Evolutionary conservation across 1,140 invertebrate genomes (phyloP).

Genomic region (Aradophagus sp.): DNA sequence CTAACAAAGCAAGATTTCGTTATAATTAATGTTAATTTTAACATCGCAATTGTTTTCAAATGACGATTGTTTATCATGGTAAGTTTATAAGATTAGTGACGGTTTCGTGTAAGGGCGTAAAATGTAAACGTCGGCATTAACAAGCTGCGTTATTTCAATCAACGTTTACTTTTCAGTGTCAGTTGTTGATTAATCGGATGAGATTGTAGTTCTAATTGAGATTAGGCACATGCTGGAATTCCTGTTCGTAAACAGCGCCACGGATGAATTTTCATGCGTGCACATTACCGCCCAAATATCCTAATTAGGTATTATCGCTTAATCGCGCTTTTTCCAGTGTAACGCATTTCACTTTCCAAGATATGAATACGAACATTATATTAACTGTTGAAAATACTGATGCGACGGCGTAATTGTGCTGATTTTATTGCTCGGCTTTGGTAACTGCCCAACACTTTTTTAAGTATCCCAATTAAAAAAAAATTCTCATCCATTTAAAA

Average conservation of each 20-base stretch:
- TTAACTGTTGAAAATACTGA: constrained; percentile 1
- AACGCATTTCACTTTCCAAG: not conserved
- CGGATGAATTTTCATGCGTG: too few relatives aligned
- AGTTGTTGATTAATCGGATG: constrained; percentile 46
- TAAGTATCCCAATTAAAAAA: constrained; percentile 1
- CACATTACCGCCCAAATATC: constrained; percentile 4
- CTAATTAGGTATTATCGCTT: constrained; percentile 12
- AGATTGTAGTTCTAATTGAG: constrained; percentile 46
- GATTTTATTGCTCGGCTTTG: not conserved
- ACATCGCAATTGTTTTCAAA: too few relatives aligned
- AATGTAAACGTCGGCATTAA: constrained; percentile 37
- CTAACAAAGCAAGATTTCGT: too few relatives aligned
- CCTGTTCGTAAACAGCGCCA: too few relatives aligned
- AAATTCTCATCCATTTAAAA: not conserved
- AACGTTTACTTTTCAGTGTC: constrained; percentile 39
- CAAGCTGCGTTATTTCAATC: constrained; percentile 44
- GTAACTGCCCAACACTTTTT: constrained; percentile 3
- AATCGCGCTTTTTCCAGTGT: constrained; percentile 5
- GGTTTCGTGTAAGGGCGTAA: too few relatives aligned
- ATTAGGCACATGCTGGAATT: too few relatives aligned
- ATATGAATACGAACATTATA: constrained; percentile 4
- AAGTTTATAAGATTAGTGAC: too few relatives aligned
- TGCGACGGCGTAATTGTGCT: not conserved
- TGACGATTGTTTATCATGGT: too few relatives aligned
- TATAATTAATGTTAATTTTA: too few relatives aligned